These are phyloP conservation scores for Ruditapes philippinarum DNA, from an alignment of 1,140 invertebrate species.

Conservation along the genomic window DNA sequence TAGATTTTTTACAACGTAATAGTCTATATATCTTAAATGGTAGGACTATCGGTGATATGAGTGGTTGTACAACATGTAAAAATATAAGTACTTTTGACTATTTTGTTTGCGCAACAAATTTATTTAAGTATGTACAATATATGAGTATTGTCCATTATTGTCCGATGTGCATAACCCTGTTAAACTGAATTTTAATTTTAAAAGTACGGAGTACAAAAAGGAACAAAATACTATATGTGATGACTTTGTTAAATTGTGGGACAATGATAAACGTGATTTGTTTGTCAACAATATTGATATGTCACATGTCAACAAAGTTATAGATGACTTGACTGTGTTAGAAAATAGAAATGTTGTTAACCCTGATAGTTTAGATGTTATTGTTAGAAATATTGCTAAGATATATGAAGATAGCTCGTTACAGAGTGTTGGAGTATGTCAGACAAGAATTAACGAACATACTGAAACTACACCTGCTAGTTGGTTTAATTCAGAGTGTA, in stretches of 20 bases:
- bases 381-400: background rate
- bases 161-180: background rate
- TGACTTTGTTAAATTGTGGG: background rate
- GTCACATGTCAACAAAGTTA: background rate
- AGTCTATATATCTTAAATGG: too few relatives aligned
- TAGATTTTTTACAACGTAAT: too few relatives aligned
- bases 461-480: too few relatives aligned
- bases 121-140: background rate
- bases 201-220: background rate
- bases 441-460: background rate
- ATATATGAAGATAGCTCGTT: background rate
- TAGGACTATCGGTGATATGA: too few relatives aligned
- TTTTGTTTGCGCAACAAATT: background rate
- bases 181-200: background rate
- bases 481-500: background rate
- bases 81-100: slow-evolving; percentile 7
- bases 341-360: background rate
- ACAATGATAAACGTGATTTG: too few relatives aligned
- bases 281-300: too few relatives aligned
- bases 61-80: too few relatives aligned
- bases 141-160: too few relatives aligned
- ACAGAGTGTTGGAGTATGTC: background rate
- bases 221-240: too few relatives aligned
- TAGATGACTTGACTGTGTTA: background rate
- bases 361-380: background rate